Conservation (phyloP, 2,113 vertebrate genomes). For the Pachypanchax playfairii region DNA sequence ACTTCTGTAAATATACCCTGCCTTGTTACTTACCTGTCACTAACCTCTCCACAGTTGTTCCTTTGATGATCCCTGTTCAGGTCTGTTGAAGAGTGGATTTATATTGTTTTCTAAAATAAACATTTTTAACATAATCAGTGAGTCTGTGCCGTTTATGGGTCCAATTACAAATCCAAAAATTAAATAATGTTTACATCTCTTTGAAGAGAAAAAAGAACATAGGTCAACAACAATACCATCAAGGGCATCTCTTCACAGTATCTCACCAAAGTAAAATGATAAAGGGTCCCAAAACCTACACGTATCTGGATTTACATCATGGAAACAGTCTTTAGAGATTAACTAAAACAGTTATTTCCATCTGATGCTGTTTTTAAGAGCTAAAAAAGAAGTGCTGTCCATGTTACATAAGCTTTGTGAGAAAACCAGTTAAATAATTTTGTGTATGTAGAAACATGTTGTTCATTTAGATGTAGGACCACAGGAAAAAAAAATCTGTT, state of each 20-base stretch:
- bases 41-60: too few relatives aligned
- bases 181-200: slow-evolving; percentile 32
- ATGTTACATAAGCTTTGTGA: neutral
- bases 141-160: too few relatives aligned
- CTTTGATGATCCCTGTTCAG: too few relatives aligned
- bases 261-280: slow-evolving; percentile 17
- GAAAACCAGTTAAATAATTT: neutral
- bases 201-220: slow-evolving; percentile 15
- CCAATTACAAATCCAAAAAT: too few relatives aligned
- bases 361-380: neutral
- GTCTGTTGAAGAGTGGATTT: too few relatives aligned
- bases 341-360: neutral
- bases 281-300: slow-evolving; percentile 13
- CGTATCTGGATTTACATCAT: neutral
- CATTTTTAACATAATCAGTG: too few relatives aligned
- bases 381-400: neutral
- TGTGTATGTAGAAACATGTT: neutral
- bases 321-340: neutral
- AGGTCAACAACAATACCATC: slow-evolving; percentile 36
- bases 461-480: neutral
- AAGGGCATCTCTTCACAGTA: neutral
- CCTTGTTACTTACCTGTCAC: too few relatives aligned
- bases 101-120: too few relatives aligned
- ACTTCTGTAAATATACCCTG: too few relatives aligned
- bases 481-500: too few relatives aligned